A percentile compares a stretch with the other conserved stretches of the same genome.
These are phyloP conservation scores for Pomacea canaliculata DNA, from an alignment of 2,888 invertebrate species.

Conservation along the genomic window DNA sequence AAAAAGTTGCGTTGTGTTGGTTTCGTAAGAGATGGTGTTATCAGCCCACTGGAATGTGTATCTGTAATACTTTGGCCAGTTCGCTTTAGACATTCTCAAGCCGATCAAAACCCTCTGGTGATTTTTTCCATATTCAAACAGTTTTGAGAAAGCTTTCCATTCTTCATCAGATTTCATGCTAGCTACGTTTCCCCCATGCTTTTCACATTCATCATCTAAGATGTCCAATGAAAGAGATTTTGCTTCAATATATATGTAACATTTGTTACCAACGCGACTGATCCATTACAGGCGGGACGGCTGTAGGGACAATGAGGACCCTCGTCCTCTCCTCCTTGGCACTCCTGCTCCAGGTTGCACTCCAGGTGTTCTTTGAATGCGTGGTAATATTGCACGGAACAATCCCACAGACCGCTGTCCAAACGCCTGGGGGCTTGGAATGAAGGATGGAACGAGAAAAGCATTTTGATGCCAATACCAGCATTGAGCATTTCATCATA, in stretches of 20 bases:
- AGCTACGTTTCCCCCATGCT: constrained; percentile 8
- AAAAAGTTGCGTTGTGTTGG: not conserved
- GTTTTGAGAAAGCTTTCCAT: not conserved
- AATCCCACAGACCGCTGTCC: constrained; percentile 1
- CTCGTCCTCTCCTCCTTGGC: not conserved
- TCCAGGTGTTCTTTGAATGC: constrained; percentile 1
- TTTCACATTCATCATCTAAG: constrained; percentile 2
- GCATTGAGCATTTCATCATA: not conserved
- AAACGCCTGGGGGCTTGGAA: not conserved
- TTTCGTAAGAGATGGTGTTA: constrained; percentile 1
- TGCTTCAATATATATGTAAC: not conserved
- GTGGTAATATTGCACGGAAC: not conserved
- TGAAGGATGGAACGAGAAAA: constrained; percentile 4
- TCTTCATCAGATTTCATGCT: constrained; percentile 12
- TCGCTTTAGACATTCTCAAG: not conserved
- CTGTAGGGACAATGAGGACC: constrained; percentile 8
- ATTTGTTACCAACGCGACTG: constrained; percentile 1
- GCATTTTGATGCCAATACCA: not conserved
- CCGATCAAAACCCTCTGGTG: not conserved
- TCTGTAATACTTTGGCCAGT: constrained; percentile 1
- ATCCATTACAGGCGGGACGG: constrained; percentile 7
- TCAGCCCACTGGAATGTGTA: constrained; percentile 5
- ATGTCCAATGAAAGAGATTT: not conserved
- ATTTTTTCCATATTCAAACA: constrained; percentile 2
- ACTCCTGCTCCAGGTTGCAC: not conserved